Base-by-base conservation (phyloP, 2,113 vertebrate genomes). In the Marmota monax region DNA sequence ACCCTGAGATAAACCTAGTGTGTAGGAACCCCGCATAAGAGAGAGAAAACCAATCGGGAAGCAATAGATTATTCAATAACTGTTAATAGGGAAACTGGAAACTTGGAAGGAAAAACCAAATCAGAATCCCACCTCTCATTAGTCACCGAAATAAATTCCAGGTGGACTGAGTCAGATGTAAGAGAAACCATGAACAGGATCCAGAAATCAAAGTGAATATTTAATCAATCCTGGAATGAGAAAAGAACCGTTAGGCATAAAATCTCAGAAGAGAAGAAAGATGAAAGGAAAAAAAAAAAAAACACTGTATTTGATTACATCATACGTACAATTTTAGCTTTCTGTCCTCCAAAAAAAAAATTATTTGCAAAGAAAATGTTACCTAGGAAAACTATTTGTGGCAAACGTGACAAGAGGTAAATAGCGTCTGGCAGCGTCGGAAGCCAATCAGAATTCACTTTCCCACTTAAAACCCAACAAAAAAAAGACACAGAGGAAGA, bases 1-100 rank as follows among this genome's bases (percentile, higher is more conserved):
- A 37, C 20, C 39, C 78, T 45, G 63, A 74, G 92, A 95, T 84
- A 87, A 94, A 73, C n/a, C 91, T 65, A 17, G 42, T 9, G 7
- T 56, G 73, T 86, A 53, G 65, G 82, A 90, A 69, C 39, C 76
- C 67, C 61, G 13, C 34, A 16, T 58, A 11, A 20, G 76, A 73
- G 80, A 53, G 69, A 94, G 86, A 82, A 96, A 94, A 48, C 51
- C 91, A 96, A 84, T 93, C 80, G 80, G 84, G 53, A 87, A 87
- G 91, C 51, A 83, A 77, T 42, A 80, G 80, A 77, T 93, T 94
- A 93, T 91, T 73, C 76, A 76, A 51, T 84, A 95, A 89, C 92
- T 32, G 84, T 72, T 95, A 45, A 39, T 42, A 27, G 76, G 61
- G 72, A 93, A 89, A 77, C 37, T 87, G 86, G 93, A 61, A 94